Conservation (phyloP, 2,888 invertebrate genomes). For the Mythimna vitellina region DNA sequence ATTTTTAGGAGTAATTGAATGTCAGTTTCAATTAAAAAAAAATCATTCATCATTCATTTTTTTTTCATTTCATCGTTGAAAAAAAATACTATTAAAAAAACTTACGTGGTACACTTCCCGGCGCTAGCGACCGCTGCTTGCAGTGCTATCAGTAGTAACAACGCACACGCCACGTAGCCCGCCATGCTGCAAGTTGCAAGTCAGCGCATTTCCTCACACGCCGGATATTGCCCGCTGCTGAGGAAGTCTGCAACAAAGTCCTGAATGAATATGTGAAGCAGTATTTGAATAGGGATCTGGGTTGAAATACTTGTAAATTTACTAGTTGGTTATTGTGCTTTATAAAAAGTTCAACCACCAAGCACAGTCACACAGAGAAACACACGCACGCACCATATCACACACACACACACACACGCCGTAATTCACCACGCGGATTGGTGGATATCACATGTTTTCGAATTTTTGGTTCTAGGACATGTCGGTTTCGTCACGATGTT, state of each 20-base stretch:
- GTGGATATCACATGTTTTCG: too few relatives aligned
- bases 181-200: slow-evolving; percentile 78
- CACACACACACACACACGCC: too few relatives aligned
- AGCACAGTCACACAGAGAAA: too few relatives aligned
- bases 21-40: too few relatives aligned
- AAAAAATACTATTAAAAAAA: not conserved
- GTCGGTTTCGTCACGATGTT: too few relatives aligned
- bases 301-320: not conserved
- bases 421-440: too few relatives aligned
- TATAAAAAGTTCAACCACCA: not conserved
- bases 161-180: slow-evolving; percentile 70
- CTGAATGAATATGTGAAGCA: slow-evolving; percentile 34
- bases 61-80: too few relatives aligned
- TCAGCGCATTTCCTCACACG: slow-evolving; percentile 79
- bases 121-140: slow-evolving; percentile 80
- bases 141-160: slow-evolving; percentile 71
- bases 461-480: too few relatives aligned
- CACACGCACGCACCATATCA: too few relatives aligned
- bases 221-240: slow-evolving; percentile 60
- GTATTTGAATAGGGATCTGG: slow-evolving; percentile 10
- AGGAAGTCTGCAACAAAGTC: slow-evolving; percentile 65
- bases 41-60: too few relatives aligned
- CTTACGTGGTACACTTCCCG: slow-evolving; percentile 88
- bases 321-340: not conserved
- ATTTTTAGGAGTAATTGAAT: too few relatives aligned